Evolutionary conservation across 1,140 invertebrate genomes (phyloP).

Genomic region (Trichonephila inaurata): DNA sequence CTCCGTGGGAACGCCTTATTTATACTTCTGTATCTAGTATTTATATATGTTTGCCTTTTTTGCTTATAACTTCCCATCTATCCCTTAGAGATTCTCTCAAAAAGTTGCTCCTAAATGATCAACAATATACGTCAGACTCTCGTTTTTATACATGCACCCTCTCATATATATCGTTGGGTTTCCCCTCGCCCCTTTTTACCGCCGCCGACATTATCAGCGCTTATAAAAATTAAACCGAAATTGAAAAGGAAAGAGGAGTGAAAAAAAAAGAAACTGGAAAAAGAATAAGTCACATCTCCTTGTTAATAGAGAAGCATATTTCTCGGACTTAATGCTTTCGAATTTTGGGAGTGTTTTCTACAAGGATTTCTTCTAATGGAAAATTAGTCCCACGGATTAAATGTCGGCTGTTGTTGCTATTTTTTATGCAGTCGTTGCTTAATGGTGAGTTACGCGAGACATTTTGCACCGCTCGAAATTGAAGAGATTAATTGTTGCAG

Average conservation of each 20-base stretch:
- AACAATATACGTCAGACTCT: slow-evolving; percentile 25
- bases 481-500: slow-evolving; percentile 65
- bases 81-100: slow-evolving; percentile 19
- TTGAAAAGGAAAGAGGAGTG: background rate
- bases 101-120: background rate
- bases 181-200: too few relatives aligned
- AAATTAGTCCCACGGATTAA: slow-evolving; percentile 67
- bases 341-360: slow-evolving; percentile 60
- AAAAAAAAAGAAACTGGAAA: background rate
- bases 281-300: slow-evolving; percentile 58
- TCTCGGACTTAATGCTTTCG: slow-evolving; percentile 45
- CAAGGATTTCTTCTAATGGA: slow-evolving; percentile 57
- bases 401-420: slow-evolving; percentile 50
- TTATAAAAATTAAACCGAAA: slow-evolving; percentile 69
- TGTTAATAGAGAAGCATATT: slow-evolving; percentile 70
- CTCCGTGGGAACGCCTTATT: slow-evolving; percentile 25
- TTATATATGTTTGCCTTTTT: background rate
- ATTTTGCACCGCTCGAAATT: slow-evolving; percentile 49
- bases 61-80: background rate
- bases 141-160: background rate
- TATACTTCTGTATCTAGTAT: slow-evolving; percentile 62
- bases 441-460: slow-evolving; percentile 40
- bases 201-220: slow-evolving; percentile 26
- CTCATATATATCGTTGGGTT: background rate
- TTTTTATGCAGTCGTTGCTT: slow-evolving; percentile 9